Evolutionary conservation across 1,140 invertebrate species (phyloP), one percentile per base, ranked within the genome.

Genomic region (Cydia fagiglandana): DNA sequence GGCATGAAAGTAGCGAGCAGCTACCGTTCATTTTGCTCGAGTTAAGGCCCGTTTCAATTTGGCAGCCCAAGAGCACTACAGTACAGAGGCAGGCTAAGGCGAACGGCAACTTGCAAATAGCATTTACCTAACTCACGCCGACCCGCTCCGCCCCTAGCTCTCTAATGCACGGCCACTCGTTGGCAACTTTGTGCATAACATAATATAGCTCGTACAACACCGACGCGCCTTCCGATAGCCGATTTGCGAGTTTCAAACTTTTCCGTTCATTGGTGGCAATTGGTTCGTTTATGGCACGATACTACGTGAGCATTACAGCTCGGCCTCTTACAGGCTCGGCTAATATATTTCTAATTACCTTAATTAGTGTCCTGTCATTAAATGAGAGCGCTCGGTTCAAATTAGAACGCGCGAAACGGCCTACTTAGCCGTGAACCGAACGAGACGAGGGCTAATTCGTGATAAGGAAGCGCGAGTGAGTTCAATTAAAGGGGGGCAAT

Each of bases 301-400:
- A 24, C 74, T 61, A 79, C 77, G 78, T 78, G 75, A 84, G 64
- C 75, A 56, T 13, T 74, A 47, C 45, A 53, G 20, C 47, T n/a
- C 24, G 15, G 10, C 15, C 70, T 38, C 38, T 73, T 24, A 45
- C 81, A 79, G 75, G 77, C 80, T 77, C 74, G 75, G 81, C 79
- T 87, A 86, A 84, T 83, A 85, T 85, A 82, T 86, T 86, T 88
- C 82, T 87, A 86, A 91, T 90, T 91, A 86, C 79, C 81, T 88
- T 88, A 90, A 91, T 91, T 87, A 89, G 86, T 83, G 83, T 84
- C 83, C 83, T 86, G 80, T 80, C 82, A 84, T 88, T 85, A 88
- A 84, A 79, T 81, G 80, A 73, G 83, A 88, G 80, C 79, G 83
- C 78, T 86, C 78, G 78, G 81, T 90, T 88, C 88, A 88, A 91